Evolutionary conservation across 2,888 invertebrate genomes (phyloP), one percentile per base, ranked within the genome.

Genomic region (Prosopocoilus inquinatus): DNA sequence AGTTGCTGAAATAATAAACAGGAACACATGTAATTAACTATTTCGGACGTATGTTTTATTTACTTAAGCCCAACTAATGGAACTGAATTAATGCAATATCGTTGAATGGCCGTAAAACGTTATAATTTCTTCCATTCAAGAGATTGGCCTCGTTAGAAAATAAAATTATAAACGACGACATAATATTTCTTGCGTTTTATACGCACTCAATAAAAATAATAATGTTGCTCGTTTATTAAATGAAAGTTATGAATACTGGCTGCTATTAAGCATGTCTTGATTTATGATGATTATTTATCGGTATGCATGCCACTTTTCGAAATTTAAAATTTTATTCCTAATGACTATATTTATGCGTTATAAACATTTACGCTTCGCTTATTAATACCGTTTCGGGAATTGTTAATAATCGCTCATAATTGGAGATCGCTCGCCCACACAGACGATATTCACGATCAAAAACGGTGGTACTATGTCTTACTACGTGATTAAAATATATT

Each of bases 291-390:
- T 11, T 36, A 11, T 36, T 9, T 41, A 41, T 41, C 9, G 15
- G 16, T 16, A 16, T 13, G 13, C 15, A 15, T 13, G 15, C 41
- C 15, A 13, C 16, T 41, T 41, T 11, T 4, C 41, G 41, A 41
- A 41, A 41, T 9, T 41, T 16, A 11, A 41, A 41, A 41, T 11
- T 9, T 11, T n/a, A 41, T 28, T 28, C 41, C 41, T 15, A 41
- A 41, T 41, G 41, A 41, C 41, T 41, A 41, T 41, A 41, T 41
- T 41, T 41, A 41, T 11, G 41, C 5, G 41, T 15, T 41, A 41
- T 41, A 41, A 41, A 41, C 41, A 16, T 41, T 41, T 41, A 41
- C 16, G 41, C 16, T 13, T 41, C 13, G 11, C 7, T 41, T 15
- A 15, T 41, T 41, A 41, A 41, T 41, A 41, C 13, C 15, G 13